Conservation (phyloP, 1,140 invertebrate genomes). For the Melitaea cinxia region DNA sequence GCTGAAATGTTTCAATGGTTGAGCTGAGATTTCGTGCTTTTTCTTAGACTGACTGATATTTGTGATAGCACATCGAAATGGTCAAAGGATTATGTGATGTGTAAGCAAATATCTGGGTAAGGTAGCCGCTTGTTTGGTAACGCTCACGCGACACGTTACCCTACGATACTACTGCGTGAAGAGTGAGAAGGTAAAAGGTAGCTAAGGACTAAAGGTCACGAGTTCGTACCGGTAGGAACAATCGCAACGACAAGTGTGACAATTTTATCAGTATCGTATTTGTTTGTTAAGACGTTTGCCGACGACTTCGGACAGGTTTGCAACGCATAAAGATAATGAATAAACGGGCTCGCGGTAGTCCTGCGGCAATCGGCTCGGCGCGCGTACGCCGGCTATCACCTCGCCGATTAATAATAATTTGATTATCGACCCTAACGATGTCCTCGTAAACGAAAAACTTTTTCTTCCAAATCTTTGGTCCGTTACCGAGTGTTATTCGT, state of each 20-base stretch:
- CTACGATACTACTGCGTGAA: background rate
- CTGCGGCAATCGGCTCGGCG: slow-evolving; percentile 24
- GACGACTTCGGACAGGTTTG: slow-evolving; percentile 32
- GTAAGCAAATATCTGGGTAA: too few species aligned
- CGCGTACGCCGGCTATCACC: slow-evolving; percentile 17
- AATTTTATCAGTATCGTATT: slow-evolving; percentile 21
- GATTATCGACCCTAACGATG: background rate
- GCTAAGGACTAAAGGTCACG: slow-evolving; percentile 11
- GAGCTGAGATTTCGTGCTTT: too few species aligned
- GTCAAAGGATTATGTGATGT: too few species aligned
- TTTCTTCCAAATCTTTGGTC: too few species aligned
- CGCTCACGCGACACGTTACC: background rate
- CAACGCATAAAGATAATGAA: slow-evolving; percentile 34
- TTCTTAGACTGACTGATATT: too few species aligned
- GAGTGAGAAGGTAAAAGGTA: background rate
- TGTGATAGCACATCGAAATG: too few species aligned
- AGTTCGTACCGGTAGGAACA: background rate
- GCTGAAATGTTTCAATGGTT: too few species aligned
- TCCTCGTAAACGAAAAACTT: background rate
- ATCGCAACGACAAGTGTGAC: background rate
- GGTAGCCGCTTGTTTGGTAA: too few species aligned
- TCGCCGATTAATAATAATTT: too few species aligned
- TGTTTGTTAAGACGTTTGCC: slow-evolving; percentile 21
- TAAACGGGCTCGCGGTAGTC: slow-evolving; percentile 30
- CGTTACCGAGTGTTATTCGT: too few species aligned